These are phyloP conservation scores for Hypocryptadius cinnamomeus DNA, from an alignment of 2,113 vertebrate genomes.

Conservation along the genomic window DNA sequence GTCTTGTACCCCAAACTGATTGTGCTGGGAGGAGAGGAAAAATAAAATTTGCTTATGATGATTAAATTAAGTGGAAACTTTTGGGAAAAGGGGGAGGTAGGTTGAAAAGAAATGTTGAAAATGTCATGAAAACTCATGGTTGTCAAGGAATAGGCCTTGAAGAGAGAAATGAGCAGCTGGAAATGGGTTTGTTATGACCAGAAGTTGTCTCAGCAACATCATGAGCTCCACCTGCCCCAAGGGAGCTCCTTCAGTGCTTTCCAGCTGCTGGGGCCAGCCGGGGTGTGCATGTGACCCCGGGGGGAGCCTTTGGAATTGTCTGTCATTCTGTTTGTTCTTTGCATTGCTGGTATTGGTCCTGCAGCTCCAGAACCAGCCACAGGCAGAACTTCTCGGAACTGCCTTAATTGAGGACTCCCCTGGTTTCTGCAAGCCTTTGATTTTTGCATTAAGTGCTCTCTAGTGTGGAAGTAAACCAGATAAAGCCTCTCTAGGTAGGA, in stretches of 20 bases:
- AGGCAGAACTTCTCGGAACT: not conserved
- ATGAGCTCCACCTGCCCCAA: rapidly evolving
- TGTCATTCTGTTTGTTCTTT: not conserved
- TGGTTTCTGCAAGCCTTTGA: not conserved
- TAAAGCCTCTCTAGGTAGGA: not conserved
- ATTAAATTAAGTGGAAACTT: not conserved
- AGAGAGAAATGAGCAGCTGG: not conserved
- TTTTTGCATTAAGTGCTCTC: not conserved
- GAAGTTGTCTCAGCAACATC: not conserved
- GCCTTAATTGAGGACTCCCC: not conserved
- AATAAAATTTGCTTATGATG: not conserved
- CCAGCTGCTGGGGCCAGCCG: not conserved
- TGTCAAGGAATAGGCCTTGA: not conserved
- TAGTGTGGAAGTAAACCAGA: not conserved
- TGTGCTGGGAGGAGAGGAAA: not conserved
- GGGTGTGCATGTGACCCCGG: rapidly evolving
- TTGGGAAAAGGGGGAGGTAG: not conserved
- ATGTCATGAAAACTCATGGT: rapidly evolving
- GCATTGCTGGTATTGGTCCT: not conserved
- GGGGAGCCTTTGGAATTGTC: not conserved
- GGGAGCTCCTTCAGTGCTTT: not conserved
- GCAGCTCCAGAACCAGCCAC: not conserved
- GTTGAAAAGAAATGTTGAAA: not conserved
- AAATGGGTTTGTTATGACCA: not conserved
- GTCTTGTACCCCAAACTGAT: not conserved